phyloP scores from a whole-genome alignment of 1,140 invertebrate genomes.

The Piezodorus guildinii region DNA sequence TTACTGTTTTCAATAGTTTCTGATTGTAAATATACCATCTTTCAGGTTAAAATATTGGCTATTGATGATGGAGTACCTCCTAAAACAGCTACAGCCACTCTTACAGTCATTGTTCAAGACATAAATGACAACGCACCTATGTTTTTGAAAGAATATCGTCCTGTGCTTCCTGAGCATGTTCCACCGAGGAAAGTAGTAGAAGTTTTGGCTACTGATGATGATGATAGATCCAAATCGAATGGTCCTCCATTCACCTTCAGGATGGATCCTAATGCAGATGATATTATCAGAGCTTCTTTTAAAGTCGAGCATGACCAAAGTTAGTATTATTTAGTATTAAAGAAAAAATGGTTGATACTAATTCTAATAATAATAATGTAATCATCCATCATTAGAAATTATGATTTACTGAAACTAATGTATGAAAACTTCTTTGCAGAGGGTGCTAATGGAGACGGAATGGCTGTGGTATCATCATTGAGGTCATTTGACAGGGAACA shows the following conservation, averaged over 20 bases:
- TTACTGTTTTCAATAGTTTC: neutral
- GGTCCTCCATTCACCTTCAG: conserved; percentile 90
- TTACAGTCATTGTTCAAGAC: conserved; percentile 89
- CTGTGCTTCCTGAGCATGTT: conserved; percentile 81
- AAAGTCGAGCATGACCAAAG: conserved; percentile 90
- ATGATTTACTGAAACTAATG: too few relatives aligned
- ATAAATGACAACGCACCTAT: conserved; percentile 92
- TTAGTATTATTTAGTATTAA: conserved; percentile 42
- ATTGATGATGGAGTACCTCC: conserved; percentile 90
- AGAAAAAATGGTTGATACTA: too few relatives aligned
- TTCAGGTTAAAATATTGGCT: conserved; percentile 77
- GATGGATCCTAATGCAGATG: conserved; percentile 82
- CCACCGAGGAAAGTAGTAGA: conserved; percentile 81
- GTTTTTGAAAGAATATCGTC: conserved; percentile 83
- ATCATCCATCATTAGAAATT: too few relatives aligned
- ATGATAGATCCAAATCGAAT: conserved; percentile 85
- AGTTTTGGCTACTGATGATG: conserved; percentile 88
- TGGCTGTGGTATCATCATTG: conserved; percentile 83
- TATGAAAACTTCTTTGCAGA: conserved; percentile 39
- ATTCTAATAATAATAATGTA: too few relatives aligned
- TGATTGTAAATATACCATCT: neutral
- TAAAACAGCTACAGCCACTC: conserved; percentile 87
- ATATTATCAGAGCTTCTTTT: conserved; percentile 82
- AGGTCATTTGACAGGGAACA: conserved; percentile 89
- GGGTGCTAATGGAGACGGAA: conserved; percentile 88